phyloP scores from a whole-genome alignment of 2,888 invertebrate species.

The Mesorhabditis spiculigera region DNA sequence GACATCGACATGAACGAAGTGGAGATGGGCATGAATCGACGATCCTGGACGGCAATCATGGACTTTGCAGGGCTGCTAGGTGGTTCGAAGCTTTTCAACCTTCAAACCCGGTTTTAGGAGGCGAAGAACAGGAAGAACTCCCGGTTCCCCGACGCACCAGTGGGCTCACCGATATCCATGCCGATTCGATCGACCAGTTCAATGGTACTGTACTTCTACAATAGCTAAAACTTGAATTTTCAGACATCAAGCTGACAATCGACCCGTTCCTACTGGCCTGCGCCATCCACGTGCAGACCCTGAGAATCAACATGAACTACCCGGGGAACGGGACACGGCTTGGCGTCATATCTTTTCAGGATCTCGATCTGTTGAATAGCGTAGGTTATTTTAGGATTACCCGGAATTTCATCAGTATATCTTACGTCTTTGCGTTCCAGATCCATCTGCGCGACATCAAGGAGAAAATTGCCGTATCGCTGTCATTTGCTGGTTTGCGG shows the following conservation, averaged over 20 bases:
- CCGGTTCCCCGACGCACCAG: background rate
- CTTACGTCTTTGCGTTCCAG: background rate
- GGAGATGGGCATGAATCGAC: slow-evolving; percentile 80
- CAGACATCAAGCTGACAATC: background rate
- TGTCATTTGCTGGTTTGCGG: background rate
- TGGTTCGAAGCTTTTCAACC: slow-evolving; percentile 17
- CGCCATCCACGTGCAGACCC: slow-evolving; percentile 13
- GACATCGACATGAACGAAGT: slow-evolving; percentile 40
- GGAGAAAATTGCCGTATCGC: background rate
- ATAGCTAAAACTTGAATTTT: background rate
- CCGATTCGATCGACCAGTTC: background rate
- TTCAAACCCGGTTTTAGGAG: background rate
- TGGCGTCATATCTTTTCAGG: slow-evolving; percentile 29
- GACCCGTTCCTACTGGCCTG: slow-evolving; percentile 15
- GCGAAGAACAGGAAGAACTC: background rate
- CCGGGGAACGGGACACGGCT: slow-evolving; percentile 39
- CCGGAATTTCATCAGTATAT: background rate
- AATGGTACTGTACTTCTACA: no score
- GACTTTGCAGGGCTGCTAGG: slow-evolving; percentile 77
- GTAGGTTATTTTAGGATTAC: background rate
- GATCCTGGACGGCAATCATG: slow-evolving; percentile 89
- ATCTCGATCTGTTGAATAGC: background rate
- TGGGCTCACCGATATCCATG: background rate
- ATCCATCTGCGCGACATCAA: background rate
- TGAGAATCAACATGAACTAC: slow-evolving; percentile 44